These are phyloP conservation scores for Crematogaster levior DNA, from an alignment of 2,888 invertebrate species.

Conservation along the genomic window DNA sequence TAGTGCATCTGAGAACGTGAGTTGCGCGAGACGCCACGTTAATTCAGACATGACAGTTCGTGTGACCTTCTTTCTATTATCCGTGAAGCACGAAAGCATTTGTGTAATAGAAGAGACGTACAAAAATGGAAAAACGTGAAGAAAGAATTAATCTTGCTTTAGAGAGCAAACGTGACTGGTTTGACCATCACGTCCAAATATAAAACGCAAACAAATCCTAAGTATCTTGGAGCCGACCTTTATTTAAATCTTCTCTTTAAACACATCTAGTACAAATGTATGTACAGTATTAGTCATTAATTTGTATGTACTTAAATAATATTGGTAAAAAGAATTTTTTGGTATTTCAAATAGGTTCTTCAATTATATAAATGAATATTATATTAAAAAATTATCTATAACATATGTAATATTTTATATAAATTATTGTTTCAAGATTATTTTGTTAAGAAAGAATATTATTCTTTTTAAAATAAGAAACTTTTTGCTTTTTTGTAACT, in stretches of 20 bases:
- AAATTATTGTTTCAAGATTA: neutral
- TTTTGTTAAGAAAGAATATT: neutral
- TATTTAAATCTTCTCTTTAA: slow-evolving; percentile 5
- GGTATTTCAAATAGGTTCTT: neutral
- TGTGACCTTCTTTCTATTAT: slow-evolving; percentile 18
- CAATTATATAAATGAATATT: neutral
- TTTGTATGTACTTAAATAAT: neutral
- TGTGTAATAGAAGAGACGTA: slow-evolving; percentile 14
- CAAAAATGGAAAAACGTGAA: slow-evolving; percentile 8
- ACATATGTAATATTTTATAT: neutral
- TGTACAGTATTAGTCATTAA: neutral
- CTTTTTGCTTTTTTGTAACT: neutral
- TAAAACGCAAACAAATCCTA: slow-evolving; percentile 8
- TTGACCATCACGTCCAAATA: slow-evolving; percentile 1
- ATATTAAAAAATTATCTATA: neutral
- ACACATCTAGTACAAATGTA: neutral
- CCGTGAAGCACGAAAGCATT: neutral
- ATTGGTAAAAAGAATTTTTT: neutral
- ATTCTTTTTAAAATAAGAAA: neutral
- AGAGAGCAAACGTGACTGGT: slow-evolving; percentile 17
- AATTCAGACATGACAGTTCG: slow-evolving; percentile 34
- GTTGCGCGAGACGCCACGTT: slow-evolving; percentile 29
- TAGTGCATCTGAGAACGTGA: slow-evolving; percentile 15
- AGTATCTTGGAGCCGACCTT: neutral
- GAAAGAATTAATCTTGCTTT: slow-evolving; percentile 10